Conservation (phyloP, 2,888 invertebrate species). For the Leptopilina myrica region DNA sequence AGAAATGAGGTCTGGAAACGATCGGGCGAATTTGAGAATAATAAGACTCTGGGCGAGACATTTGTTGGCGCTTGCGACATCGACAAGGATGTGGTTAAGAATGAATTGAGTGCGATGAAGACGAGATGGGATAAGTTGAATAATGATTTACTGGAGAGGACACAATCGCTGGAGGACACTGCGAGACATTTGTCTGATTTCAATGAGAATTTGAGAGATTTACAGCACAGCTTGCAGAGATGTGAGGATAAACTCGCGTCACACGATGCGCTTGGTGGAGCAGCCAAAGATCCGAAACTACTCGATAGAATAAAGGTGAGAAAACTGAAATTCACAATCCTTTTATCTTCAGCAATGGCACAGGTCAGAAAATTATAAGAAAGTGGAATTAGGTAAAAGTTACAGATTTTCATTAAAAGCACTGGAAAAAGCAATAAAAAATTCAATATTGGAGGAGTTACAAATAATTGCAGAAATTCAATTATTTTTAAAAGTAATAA, state of each 20-base stretch:
- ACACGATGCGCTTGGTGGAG: constrained; percentile 85
- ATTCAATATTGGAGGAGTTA: no score
- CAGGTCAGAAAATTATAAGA: no score
- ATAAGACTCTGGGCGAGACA: constrained; percentile 90
- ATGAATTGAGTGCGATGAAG: constrained; percentile 88
- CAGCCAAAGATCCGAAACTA: constrained; percentile 89
- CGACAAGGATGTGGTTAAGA: constrained; percentile 93
- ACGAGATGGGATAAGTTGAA: constrained; percentile 94
- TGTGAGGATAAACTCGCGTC: constrained; percentile 91
- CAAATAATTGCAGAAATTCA: no score
- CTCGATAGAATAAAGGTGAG: constrained; percentile 88
- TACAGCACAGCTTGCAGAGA: constrained; percentile 90
- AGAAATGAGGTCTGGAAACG: constrained; percentile 96
- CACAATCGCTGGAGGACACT: constrained; percentile 90
- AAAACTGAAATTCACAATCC: background rate
- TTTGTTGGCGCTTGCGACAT: constrained; percentile 93
- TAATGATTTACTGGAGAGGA: constrained; percentile 86
- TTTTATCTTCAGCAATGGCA: no score
- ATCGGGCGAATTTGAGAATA: constrained; percentile 95
- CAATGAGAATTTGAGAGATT: constrained; percentile 88
- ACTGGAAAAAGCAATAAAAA: no score
- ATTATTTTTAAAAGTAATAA: no score
- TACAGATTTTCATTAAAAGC: no score
- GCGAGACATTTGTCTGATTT: constrained; percentile 90
- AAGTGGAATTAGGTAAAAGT: no score